A percentile compares a stretch with the other conserved stretches of the same genome.
phyloP scores from a whole-genome alignment of 2,113 vertebrate species.

The Abramis brama region DNA sequence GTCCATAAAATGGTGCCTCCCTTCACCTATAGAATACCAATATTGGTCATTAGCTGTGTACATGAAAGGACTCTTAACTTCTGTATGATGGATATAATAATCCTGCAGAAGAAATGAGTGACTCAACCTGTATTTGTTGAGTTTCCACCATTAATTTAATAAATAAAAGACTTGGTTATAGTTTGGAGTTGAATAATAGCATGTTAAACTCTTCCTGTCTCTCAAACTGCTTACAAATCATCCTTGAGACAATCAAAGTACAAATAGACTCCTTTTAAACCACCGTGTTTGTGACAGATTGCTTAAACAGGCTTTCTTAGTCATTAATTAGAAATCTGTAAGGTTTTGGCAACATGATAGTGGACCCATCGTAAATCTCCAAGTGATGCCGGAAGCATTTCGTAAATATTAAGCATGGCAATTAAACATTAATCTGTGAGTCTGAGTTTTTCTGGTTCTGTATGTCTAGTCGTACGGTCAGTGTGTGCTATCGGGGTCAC shows the following conservation, averaged over 20 bases:
- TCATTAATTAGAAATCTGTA: slow-evolving; percentile 1
- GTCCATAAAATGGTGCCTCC: not conserved
- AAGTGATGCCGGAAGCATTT: not conserved
- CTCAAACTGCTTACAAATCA: not conserved
- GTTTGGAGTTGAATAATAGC: slow-evolving; percentile 36
- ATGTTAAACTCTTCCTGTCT: not conserved
- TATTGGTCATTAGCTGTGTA: not conserved
- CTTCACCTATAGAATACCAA: not conserved
- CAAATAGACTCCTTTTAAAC: slow-evolving; percentile 1
- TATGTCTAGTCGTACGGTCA: not conserved
- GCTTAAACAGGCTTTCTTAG: not conserved
- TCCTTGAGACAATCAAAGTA: slow-evolving; percentile 2
- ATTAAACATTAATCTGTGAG: slow-evolving; percentile 29
- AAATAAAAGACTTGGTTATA: slow-evolving; percentile 46
- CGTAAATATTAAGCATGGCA: not conserved
- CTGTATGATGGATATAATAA: slow-evolving; percentile 25
- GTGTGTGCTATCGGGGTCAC: not conserved
- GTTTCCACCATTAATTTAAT: slow-evolving; percentile 57
- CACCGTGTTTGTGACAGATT: not conserved
- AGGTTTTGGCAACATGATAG: not conserved
- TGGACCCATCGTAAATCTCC: not conserved
- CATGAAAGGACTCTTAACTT: not conserved
- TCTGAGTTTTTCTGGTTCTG: not conserved
- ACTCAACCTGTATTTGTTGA: slow-evolving; percentile 9
- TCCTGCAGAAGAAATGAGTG: not conserved